Conservation (phyloP, 2,113 vertebrate genomes). For the Baryphthengus martii region DNA sequence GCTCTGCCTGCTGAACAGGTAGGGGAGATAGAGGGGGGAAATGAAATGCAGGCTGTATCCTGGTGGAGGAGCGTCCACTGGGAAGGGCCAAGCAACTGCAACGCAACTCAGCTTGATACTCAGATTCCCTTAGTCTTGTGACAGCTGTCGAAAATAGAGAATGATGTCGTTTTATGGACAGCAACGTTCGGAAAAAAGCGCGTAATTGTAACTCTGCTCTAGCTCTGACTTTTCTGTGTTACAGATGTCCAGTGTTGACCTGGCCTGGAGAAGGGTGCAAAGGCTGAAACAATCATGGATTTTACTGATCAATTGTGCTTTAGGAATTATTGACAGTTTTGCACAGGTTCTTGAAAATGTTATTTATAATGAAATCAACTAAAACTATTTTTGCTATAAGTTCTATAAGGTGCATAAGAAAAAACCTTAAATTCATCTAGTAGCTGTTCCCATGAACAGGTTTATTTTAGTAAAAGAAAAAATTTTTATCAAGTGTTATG, state of each 20-base stretch:
- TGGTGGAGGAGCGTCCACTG: background rate
- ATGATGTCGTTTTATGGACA: background rate
- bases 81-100: background rate
- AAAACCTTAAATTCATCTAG: conserved; percentile 89
- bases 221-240: conserved; percentile 65
- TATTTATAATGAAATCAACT: conserved; percentile 92
- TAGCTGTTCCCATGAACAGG: conserved; percentile 88
- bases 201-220: conserved; percentile 12
- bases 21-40: background rate
- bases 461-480: conserved; percentile 95
- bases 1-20: background rate
- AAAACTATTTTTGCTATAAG: conserved; percentile 95
- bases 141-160: background rate
- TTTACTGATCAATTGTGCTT: conserved; percentile 91
- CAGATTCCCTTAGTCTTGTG: background rate
- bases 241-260: conserved; percentile 76
- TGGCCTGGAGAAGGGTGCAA: conserved; percentile 79
- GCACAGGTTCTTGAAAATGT: conserved; percentile 94
- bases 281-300: conserved; percentile 92
- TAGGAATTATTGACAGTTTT: conserved; percentile 93
- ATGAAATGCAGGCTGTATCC: accelerated
- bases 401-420: conserved; percentile 90
- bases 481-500: conserved; percentile 90
- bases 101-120: accelerated
- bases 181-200: background rate